Conservation (phyloP, 2,797 vertebrate genomes). For the Cossypha caffra region DNA sequence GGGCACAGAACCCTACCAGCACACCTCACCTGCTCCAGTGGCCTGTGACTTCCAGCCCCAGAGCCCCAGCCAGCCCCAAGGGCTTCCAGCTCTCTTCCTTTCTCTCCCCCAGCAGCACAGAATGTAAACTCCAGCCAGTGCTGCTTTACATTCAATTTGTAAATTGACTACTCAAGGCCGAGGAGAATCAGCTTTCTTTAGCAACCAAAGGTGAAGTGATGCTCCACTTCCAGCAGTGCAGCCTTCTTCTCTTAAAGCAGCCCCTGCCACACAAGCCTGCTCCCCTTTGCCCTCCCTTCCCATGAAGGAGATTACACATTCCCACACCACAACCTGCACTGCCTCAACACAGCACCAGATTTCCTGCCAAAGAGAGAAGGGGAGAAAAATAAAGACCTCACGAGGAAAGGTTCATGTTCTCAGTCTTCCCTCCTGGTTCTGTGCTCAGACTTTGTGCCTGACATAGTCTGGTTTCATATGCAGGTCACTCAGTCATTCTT, state of each 20-base stretch:
- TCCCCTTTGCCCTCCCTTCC: background rate
- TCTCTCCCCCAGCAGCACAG: background rate
- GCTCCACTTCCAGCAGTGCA: background rate
- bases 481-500: conserved; percentile 22
- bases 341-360: background rate
- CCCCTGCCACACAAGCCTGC: rapidly evolving
- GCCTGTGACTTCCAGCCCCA: background rate
- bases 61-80: rapidly evolving
- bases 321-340: background rate
- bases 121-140: background rate
- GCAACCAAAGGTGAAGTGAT: background rate
- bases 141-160: background rate
- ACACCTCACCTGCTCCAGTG: background rate
- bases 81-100: background rate
- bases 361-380: background rate
- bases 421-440: background rate
- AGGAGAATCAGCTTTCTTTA: conserved; percentile 23
- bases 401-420: background rate
- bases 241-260: background rate
- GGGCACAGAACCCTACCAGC: background rate
- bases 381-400: background rate
- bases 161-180: background rate
- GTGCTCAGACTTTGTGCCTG: background rate
- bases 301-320: background rate
- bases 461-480: background rate